Percentiles rank a stretch among this genome's conserved stretches.
phyloP scores from a whole-genome alignment of 2,888 invertebrate species.

The Epirrhoe alternata region DNA sequence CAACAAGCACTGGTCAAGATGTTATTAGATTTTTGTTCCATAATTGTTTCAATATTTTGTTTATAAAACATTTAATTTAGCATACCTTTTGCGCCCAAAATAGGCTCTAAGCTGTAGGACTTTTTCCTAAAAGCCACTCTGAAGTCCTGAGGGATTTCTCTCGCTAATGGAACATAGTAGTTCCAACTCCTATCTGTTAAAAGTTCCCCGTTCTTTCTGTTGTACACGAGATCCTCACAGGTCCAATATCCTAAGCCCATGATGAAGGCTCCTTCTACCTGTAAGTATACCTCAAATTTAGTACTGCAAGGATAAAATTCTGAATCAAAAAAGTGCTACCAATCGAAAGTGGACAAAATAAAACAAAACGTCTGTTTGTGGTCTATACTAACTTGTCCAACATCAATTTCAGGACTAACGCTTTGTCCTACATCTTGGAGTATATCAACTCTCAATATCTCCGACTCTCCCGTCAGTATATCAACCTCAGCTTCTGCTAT shows the following conservation, averaged over 20 bases:
- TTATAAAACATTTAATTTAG: background rate
- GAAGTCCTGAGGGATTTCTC: conserved; percentile 91
- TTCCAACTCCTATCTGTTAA: conserved; percentile 91
- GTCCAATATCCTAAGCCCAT: conserved; percentile 92
- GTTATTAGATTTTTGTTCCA: background rate
- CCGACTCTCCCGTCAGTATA: conserved; percentile 88
- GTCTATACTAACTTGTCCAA: conserved; percentile 84
- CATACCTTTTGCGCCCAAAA: conserved; percentile 70
- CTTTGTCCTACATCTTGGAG: conserved; percentile 87
- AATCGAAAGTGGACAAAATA: background rate
- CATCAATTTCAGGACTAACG: conserved; percentile 87
- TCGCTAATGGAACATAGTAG: conserved; percentile 89
- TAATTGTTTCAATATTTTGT: background rate
- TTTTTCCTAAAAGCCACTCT: conserved; percentile 87
- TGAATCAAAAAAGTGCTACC: background rate
- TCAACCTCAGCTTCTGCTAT: conserved; percentile 89
- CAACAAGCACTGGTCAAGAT: background rate
- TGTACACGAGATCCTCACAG: conserved; percentile 87
- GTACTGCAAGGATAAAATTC: background rate
- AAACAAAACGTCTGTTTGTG: background rate
- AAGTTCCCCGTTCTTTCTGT: conserved; percentile 86
- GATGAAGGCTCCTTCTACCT: conserved; percentile 90
- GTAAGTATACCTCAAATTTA: background rate
- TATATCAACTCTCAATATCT: conserved; percentile 86
- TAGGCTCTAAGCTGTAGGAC: conserved; percentile 84